Evolutionary conservation across 2,113 vertebrate species (phyloP).

Genomic region (Elephas maximus): DNA sequence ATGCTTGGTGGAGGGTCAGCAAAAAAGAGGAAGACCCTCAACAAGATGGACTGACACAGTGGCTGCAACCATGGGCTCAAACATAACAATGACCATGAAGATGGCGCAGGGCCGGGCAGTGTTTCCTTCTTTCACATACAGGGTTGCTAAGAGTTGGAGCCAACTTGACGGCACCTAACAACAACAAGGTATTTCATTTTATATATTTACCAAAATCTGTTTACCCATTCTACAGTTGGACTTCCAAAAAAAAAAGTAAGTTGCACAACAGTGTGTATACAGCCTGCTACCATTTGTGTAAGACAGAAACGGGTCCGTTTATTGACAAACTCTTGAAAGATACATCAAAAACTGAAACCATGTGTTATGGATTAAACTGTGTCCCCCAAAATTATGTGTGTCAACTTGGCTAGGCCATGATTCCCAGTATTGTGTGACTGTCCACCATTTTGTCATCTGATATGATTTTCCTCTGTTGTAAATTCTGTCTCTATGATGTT

Average conservation of each 20-base stretch:
- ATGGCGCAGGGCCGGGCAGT: background rate
- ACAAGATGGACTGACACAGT: background rate
- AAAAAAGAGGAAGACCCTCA: background rate
- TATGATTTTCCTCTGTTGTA: too few species aligned
- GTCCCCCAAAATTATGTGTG: too few species aligned
- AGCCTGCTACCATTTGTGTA: too few species aligned
- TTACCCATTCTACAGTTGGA: too few species aligned
- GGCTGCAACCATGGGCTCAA: background rate
- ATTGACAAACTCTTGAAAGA: background rate
- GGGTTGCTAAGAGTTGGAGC: background rate
- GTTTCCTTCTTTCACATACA: background rate
- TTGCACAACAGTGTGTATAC: accelerated
- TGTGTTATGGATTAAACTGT: too few species aligned
- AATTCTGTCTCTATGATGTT: too few species aligned
- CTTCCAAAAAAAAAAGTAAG: background rate
- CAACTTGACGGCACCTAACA: background rate
- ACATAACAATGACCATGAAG: background rate
- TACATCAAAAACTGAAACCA: background rate
- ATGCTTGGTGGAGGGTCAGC: background rate
- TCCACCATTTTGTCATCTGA: too few species aligned
- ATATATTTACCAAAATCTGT: background rate
- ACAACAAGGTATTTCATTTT: background rate
- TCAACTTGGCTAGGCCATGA: too few species aligned
- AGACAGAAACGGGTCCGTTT: background rate
- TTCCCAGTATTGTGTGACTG: too few species aligned